These are phyloP conservation scores for Stenichneumon culpator DNA, from an alignment of 2,888 invertebrate species.

Conservation along the genomic window DNA sequence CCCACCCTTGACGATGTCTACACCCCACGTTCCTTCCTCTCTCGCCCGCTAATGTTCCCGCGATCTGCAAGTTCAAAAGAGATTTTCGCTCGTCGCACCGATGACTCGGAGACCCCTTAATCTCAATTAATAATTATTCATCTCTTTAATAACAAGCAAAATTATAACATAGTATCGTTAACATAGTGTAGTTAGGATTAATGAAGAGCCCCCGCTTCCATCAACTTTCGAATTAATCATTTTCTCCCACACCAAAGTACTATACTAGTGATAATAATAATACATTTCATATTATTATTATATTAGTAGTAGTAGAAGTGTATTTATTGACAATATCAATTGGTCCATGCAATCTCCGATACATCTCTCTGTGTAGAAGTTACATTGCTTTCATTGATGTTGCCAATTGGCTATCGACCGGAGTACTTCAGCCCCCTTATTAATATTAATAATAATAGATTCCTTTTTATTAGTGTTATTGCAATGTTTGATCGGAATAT, in stretches of 20 bases:
- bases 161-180: neutral
- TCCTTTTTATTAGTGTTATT: neutral
- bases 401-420: too few species aligned
- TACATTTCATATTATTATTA: neutral
- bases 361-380: too few species aligned
- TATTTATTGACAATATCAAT: too few species aligned
- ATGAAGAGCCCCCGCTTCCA: neutral
- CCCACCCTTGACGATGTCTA: constrained; percentile 65
- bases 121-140: constrained; percentile 42
- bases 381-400: too few species aligned
- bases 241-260: neutral
- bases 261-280: neutral
- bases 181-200: neutral
- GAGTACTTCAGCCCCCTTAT: too few species aligned
- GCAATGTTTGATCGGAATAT: neutral
- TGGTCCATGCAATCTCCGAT: too few species aligned
- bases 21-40: constrained; percentile 55
- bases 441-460: neutral
- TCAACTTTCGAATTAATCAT: constrained; percentile 9
- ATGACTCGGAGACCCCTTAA: constrained; percentile 6
- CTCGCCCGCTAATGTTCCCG: constrained; percentile 42
- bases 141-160: constrained; percentile 5
- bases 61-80: constrained; percentile 55
- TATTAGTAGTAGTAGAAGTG: neutral
- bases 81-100: constrained; percentile 22